Evolutionary conservation across 2,113 vertebrate species (phyloP).

Genomic region (Catharus minimus): DNA sequence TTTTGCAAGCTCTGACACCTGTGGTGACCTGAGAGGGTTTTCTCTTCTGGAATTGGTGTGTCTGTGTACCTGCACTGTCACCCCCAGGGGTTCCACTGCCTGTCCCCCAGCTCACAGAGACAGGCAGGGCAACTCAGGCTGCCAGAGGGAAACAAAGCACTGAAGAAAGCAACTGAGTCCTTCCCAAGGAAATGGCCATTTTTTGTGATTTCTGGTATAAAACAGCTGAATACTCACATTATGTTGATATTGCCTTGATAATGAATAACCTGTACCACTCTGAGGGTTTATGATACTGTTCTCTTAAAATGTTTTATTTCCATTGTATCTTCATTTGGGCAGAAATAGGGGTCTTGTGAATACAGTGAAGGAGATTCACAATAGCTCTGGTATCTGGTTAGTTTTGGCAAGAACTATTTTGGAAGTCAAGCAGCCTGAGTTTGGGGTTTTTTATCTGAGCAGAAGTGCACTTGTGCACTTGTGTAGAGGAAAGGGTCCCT

Average conservation of each 20-base stretch:
- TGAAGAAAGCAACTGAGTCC: neutral
- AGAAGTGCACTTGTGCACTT: neutral
- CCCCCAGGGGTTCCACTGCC: rapidly evolving
- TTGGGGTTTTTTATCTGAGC: neutral
- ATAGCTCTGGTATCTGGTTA: neutral
- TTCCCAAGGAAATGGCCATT: neutral
- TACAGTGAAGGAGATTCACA: neutral
- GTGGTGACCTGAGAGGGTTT: rapidly evolving
- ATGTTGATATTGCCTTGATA: neutral
- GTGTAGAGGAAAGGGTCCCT: neutral
- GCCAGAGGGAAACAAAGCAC: neutral
- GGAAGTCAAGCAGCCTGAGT: neutral
- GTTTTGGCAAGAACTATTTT: neutral
- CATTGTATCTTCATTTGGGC: neutral
- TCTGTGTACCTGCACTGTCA: rapidly evolving
- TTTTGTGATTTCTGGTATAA: neutral
- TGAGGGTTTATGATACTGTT: neutral
- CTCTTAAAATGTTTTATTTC: neutral
- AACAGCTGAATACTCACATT: neutral
- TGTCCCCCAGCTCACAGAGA: neutral
- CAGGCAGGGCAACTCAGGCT: neutral
- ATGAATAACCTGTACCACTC: neutral
- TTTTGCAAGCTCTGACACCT: neutral
- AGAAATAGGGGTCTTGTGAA: neutral
- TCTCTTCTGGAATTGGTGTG: neutral